phyloP scores from a whole-genome alignment of 2,113 vertebrate genomes.

The Hyperoodon ampullatus region DNA sequence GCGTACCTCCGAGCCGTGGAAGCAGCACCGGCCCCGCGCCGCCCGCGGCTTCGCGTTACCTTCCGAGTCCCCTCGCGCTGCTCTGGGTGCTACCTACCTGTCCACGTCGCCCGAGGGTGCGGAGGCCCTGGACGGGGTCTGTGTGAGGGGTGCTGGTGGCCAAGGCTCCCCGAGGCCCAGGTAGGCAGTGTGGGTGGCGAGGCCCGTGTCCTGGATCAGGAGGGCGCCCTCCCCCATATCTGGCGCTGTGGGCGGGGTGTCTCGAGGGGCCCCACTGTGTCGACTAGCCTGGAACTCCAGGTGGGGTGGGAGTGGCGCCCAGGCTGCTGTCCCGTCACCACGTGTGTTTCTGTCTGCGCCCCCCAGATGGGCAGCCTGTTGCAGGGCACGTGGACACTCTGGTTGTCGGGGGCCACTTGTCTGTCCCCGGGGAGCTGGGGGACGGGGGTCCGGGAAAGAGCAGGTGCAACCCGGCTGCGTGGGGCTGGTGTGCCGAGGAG shows the following conservation, averaged over 20 bases:
- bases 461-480: rapidly evolving
- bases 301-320: not conserved
- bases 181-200: not conserved
- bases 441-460: not conserved
- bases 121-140: not conserved
- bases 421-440: no score
- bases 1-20: no score
- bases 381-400: not conserved
- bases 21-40: not conserved
- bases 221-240: not conserved
- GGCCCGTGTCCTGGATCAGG: not conserved
- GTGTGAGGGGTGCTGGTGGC: not conserved
- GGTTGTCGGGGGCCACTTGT: not conserved
- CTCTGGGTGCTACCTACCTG: not conserved
- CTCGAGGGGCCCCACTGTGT: not conserved
- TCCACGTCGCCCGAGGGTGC: not conserved
- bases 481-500: not conserved
- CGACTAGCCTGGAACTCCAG: not conserved
- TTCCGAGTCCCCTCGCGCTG: rapidly evolving
- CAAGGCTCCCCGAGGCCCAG: not conserved
- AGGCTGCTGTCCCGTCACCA: not conserved
- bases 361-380: rapidly evolving
- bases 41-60: not conserved
- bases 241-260: not conserved
- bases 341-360: rapidly evolving